Evolutionary conservation across 2,797 vertebrate species (phyloP).

Genomic region (Platyrinchus mystaceus): DNA sequence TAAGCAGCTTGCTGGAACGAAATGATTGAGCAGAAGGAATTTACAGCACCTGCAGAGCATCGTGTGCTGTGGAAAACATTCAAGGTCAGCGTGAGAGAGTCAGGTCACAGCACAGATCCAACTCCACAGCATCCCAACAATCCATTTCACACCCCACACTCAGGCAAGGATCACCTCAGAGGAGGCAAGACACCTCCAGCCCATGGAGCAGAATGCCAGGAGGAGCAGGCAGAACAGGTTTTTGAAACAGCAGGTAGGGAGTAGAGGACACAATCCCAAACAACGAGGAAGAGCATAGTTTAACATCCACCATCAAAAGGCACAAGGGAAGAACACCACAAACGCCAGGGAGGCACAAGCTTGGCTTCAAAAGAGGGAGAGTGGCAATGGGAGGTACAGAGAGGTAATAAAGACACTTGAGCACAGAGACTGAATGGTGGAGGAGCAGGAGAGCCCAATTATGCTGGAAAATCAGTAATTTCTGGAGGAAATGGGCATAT

Average conservation of each 20-base stretch:
- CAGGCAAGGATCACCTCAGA: background rate
- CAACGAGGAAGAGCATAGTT: background rate
- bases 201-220: background rate
- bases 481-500: background rate
- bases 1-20: constrained; percentile 66
- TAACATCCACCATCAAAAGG: constrained; percentile 3
- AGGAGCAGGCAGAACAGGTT: constrained; percentile 44
- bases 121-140: background rate
- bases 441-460: background rate
- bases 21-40: constrained; percentile 58
- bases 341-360: background rate
- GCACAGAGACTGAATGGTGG: background rate
- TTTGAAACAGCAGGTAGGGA: background rate
- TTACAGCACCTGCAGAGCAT: constrained; percentile 62
- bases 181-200: background rate
- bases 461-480: background rate
- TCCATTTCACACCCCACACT: background rate
- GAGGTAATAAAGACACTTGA: background rate
- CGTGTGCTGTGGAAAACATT: constrained; percentile 12
- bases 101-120: constrained; percentile 35
- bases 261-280: background rate
- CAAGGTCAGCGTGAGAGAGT: constrained; percentile 29
- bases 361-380: background rate
- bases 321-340: background rate
- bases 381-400: background rate